Conservation (phyloP, 2,113 vertebrate genomes). For the Turnix velox region DNA sequence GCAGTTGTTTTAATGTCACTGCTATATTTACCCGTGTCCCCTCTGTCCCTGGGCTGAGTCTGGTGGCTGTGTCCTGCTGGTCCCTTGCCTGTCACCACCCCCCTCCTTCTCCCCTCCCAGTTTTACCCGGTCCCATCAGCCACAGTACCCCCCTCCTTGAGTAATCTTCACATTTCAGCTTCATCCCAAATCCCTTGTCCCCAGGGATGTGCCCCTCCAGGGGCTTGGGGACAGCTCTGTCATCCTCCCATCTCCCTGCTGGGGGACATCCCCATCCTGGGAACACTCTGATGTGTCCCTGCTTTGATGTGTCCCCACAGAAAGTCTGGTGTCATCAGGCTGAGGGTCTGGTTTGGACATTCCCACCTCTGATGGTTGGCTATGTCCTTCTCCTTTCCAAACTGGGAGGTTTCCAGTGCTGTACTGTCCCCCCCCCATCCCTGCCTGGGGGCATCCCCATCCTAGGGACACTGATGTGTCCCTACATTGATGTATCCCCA, state of each 20-base stretch:
- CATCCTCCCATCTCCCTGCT: rapidly evolving
- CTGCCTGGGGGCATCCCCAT: neutral
- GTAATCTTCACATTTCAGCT: too few relatives aligned
- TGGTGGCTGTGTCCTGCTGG: neutral
- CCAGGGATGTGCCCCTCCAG: neutral
- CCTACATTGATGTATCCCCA: neutral
- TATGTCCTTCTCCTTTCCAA: neutral
- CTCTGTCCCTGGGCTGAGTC: rapidly evolving
- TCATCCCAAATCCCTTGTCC: neutral
- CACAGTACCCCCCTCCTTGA: too few relatives aligned
- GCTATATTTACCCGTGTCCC: neutral
- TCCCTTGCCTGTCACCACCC: too few relatives aligned
- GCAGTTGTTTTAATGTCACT: neutral
- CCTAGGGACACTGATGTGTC: neutral
- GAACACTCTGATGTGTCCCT: neutral
- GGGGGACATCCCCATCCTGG: neutral
- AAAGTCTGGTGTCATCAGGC: neutral
- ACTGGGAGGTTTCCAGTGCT: neutral
- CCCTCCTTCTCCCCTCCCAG: too few relatives aligned
- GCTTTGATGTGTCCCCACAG: too few relatives aligned
- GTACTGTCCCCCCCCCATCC: neutral
- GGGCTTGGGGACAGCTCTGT: neutral
- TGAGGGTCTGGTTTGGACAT: neutral
- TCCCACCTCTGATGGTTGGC: neutral
- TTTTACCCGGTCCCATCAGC: neutral